Evolutionary conservation across 2,888 invertebrate species (phyloP).

Genomic region (Rambutsinella grinnellia): DNA sequence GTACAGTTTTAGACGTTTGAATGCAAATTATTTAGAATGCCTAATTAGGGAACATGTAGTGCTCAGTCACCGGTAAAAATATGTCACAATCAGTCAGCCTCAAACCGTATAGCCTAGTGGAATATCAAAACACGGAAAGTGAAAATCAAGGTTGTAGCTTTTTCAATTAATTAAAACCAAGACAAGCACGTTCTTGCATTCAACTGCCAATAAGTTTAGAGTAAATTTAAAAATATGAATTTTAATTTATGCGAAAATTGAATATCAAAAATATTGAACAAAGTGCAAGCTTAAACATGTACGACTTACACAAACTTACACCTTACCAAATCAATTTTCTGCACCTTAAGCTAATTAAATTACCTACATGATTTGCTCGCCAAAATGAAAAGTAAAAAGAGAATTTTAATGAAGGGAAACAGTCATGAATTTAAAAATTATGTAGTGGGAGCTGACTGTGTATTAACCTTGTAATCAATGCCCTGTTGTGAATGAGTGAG

Average conservation of each 20-base stretch:
- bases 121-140: slow-evolving; percentile 8
- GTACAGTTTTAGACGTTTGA: no score
- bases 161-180: not conserved
- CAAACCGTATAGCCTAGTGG: no score
- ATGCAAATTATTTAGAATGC: no score
- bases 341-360: not conserved
- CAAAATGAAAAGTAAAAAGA: no score
- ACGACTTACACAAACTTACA: not conserved
- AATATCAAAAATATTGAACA: no score
- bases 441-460: not conserved
- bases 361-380: no score
- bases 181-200: not conserved
- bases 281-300: no score
- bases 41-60: no score
- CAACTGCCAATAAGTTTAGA: not conserved
- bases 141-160: slow-evolving; percentile 22
- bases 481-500: not conserved
- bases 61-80: no score
- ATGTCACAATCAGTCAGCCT: no score
- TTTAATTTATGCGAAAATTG: no score
- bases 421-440: not conserved
- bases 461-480: not conserved
- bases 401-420: not conserved
- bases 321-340: not conserved
- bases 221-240: no score